phyloP scores from a whole-genome alignment of 2,888 invertebrate genomes.

The Cephus nigrinus region DNA sequence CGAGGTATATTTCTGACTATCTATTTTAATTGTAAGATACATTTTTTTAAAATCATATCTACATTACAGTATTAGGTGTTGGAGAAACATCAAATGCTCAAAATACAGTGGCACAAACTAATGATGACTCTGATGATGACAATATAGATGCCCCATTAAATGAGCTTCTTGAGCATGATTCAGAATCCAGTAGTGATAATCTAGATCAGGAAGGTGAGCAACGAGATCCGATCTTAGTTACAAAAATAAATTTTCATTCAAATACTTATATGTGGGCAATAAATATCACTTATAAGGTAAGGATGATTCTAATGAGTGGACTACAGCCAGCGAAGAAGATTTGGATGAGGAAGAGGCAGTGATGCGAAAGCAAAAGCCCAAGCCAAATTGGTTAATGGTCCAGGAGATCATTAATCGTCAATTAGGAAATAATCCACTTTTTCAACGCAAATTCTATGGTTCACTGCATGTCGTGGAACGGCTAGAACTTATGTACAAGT shows the following conservation, averaged over 20 bases:
- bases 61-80: background rate
- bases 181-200: conserved; percentile 16
- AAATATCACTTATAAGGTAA: conserved; percentile 21
- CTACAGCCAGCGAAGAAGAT: conserved; percentile 50
- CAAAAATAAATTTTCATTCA: background rate
- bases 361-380: conserved; percentile 73
- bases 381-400: conserved; percentile 76
- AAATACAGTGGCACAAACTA: background rate
- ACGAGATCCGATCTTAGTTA: conserved; percentile 17
- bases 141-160: conserved; percentile 3
- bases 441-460: conserved; percentile 80
- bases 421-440: conserved; percentile 72
- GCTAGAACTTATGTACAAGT: conserved; percentile 79
- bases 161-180: conserved; percentile 14
- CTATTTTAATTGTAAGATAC: background rate
- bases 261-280: background rate
- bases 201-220: conserved; percentile 7
- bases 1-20: conserved; percentile 12
- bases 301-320: conserved; percentile 43
- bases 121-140: conserved; percentile 23
- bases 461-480: conserved; percentile 86
- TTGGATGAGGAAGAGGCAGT: conserved; percentile 52
- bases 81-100: conserved; percentile 6
- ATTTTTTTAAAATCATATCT: background rate
- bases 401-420: conserved; percentile 76